These are phyloP conservation scores for Zonotrichia albicollis DNA, from an alignment of 2,797 vertebrate species.

Conservation along the genomic window DNA sequence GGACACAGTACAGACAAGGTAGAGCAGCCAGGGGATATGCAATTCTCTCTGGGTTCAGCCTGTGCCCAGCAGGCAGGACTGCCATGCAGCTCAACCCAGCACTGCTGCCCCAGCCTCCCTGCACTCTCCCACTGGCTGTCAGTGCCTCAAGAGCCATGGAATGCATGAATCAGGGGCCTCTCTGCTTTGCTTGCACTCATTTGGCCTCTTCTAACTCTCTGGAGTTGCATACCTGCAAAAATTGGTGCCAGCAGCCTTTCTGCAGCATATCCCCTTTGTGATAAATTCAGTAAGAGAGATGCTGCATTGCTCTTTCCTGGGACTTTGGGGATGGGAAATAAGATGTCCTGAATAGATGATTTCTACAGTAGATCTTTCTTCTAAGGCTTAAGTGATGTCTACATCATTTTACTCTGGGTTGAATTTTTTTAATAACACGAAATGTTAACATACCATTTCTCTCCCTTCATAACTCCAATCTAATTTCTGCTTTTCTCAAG, in stretches of 20 bases:
- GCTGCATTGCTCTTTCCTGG: not conserved
- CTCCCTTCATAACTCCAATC: not conserved
- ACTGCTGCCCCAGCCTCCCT: accelerated
- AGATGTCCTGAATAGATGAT: not conserved
- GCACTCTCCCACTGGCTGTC: accelerated
- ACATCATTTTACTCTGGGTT: not conserved
- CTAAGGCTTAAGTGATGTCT: not conserved
- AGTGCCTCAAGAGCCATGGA: not conserved
- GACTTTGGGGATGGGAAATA: not conserved
- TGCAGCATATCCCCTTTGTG: not conserved
- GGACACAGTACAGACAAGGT: not conserved
- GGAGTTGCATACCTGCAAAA: not conserved
- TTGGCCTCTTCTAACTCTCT: not conserved
- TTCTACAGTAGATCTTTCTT: not conserved
- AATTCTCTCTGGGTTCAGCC: not conserved
- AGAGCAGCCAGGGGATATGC: not conserved
- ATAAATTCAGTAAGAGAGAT: not conserved
- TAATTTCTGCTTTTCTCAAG: not conserved
- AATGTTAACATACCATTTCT: not conserved
- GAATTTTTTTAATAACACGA: not conserved
- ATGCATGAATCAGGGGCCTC: not conserved
- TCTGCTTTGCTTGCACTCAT: not conserved
- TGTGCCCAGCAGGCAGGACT: not conserved
- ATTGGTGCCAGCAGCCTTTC: not conserved
- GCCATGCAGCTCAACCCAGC: not conserved